Evolutionary conservation across 64 coral and sea anemone genomes (phyloP).

Genomic region (Stichodactyla helianthus): DNA sequence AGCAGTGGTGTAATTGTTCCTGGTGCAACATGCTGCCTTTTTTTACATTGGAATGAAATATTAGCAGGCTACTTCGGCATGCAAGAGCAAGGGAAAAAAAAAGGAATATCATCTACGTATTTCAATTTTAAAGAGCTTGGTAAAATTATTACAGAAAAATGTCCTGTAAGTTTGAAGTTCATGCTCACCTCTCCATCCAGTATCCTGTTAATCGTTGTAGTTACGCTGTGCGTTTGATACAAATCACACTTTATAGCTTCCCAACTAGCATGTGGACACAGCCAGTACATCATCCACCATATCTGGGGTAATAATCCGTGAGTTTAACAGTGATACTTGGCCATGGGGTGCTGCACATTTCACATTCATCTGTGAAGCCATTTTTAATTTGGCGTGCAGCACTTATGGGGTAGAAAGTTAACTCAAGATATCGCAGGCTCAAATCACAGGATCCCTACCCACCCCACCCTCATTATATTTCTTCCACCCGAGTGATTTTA

Average conservation of each 20-base stretch:
- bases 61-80: too few relatives aligned
- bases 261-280: conserved; percentile 35
- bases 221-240: conserved; percentile 17
- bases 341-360: too few relatives aligned
- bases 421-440: neutral
- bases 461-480: too few relatives aligned
- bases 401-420: neutral
- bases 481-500: too few relatives aligned
- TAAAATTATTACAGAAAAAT: neutral
- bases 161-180: neutral
- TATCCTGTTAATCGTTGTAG: conserved; percentile 39
- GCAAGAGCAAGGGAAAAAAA: too few relatives aligned
- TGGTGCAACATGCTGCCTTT: too few relatives aligned
- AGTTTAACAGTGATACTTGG: neutral
- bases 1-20: too few relatives aligned
- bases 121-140: neutral
- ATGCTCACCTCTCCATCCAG: conserved; percentile 41
- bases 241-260: conserved; percentile 38
- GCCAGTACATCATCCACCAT: conserved; percentile 41
- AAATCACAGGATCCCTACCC: neutral
- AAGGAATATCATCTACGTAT: too few relatives aligned
- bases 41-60: too few relatives aligned
- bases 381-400: neutral
- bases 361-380: conserved; percentile 7
- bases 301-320: conserved; percentile 10